These are phyloP conservation scores for Champsocephalus esox DNA, from an alignment of 2,797 vertebrate species.

Conservation along the genomic window DNA sequence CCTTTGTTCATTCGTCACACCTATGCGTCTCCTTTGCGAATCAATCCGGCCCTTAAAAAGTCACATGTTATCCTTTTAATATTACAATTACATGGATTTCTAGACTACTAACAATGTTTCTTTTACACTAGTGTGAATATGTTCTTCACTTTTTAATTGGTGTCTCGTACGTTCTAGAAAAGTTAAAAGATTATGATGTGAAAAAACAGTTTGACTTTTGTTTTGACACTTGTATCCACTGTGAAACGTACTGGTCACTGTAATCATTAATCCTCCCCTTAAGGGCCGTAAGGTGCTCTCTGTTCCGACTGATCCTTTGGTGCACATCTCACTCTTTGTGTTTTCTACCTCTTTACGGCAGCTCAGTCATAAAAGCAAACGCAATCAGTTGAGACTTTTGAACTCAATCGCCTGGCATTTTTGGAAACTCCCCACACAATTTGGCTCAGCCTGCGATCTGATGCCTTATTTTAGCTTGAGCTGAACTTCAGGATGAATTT, in stretches of 20 bases:
- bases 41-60: background rate
- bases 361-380: background rate
- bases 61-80: background rate
- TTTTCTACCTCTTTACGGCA: background rate
- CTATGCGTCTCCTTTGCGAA: background rate
- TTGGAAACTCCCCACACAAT: background rate
- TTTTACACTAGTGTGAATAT: background rate
- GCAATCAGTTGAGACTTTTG: background rate
- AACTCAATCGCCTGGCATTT: background rate
- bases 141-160: background rate
- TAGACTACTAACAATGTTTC: background rate
- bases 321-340: background rate
- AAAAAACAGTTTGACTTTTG: background rate
- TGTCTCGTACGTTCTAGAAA: background rate
- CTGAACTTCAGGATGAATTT: background rate
- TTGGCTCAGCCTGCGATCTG: background rate
- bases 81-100: background rate
- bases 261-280: background rate
- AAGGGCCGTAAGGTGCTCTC: background rate
- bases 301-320: background rate
- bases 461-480: background rate
- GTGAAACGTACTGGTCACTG: background rate
- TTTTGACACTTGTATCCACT: background rate
- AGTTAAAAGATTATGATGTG: background rate
- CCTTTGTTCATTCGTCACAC: constrained; percentile 7